Evolutionary conservation across 1,140 invertebrate species (phyloP), one percentile per base, ranked within the genome.

Genomic region (Ridgeia piscesae): DNA sequence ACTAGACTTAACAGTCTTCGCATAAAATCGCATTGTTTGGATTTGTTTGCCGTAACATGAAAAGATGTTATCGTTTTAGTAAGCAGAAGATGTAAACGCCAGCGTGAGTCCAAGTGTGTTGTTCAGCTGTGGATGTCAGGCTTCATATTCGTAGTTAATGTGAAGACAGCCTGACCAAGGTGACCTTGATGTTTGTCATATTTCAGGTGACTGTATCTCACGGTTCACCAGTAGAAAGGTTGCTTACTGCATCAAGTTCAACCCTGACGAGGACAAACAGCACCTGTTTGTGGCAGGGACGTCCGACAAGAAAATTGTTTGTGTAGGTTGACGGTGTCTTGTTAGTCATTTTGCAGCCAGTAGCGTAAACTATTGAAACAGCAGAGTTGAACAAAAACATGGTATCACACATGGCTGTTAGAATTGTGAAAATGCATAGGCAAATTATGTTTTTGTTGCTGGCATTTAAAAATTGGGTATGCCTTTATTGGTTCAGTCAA

Each of bases 281-380:
- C 97, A 99, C 96, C 96, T 99, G 2, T 99, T 99, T 96, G 98
- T 99, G 4, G 98, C 99, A 94, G 99, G 99, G 92, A 99, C 99
- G 33, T 99, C 98, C 6, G 99, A 99, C 95, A 99, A 99, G 95
- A 99, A 99, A 96, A 99, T 99, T 95, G 98, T 99, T 94, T 99
- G 99, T 96, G 98, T 99, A 97, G 97, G 98, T 98, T 33, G 33
- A 14, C 42, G 34, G 9, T 90, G 9, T 21, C 27, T 77, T 9
- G 58, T 77, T 77, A 21, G 58, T 27, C 27, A 77, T 42, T 42
- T n/a, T n/a, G n/a, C n/a, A n/a, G n/a, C n/a, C n/a, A n/a, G n/a
- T n/a, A 50, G 48, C 21, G 48, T 17, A 50, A 50, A 8, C 8
- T 50, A 50, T n/a, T 50, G 48, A 50, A 50, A 9, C 8, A 0